Conservation (phyloP, 2,888 invertebrate genomes). For the Drosophila anomalata region DNA sequence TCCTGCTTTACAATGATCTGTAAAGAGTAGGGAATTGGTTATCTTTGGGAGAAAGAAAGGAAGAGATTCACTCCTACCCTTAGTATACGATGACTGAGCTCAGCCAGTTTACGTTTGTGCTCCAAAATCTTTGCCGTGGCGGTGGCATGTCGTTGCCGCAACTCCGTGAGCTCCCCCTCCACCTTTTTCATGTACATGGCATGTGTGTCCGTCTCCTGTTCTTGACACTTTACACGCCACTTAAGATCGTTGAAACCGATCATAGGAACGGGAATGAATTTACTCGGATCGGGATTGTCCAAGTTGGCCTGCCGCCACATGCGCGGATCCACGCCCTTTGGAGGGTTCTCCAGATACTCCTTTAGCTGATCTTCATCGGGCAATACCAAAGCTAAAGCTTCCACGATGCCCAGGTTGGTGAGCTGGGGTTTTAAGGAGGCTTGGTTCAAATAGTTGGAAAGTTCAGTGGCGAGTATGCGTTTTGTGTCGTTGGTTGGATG, state of each 20-base stretch:
- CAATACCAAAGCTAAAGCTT: constrained; percentile 89
- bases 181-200: constrained; percentile 92
- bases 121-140: constrained; percentile 92
- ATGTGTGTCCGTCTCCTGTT: constrained; percentile 93
- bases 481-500: constrained; percentile 87
- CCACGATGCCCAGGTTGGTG: constrained; percentile 88
- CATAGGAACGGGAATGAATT: constrained; percentile 96
- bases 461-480: constrained; percentile 89
- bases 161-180: constrained; percentile 89
- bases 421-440: constrained; percentile 89
- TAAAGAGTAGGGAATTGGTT: neutral
- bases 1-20: constrained; percentile 95
- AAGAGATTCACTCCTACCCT: constrained; percentile 85
- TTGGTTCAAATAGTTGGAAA: constrained; percentile 89
- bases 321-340: constrained; percentile 94
- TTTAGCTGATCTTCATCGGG: constrained; percentile 92
- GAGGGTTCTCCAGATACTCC: constrained; percentile 95
- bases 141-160: constrained; percentile 92
- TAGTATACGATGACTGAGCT: constrained; percentile 92
- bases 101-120: constrained; percentile 91
- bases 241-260: constrained; percentile 93
- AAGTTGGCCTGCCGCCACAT: constrained; percentile 98
- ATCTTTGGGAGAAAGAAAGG: too few species aligned
- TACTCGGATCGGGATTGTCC: constrained; percentile 96
- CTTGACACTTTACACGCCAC: constrained; percentile 92